A percentile compares a stretch with the other conserved stretches of the same genome.
Evolutionary conservation across 2,888 invertebrate species (phyloP).

Genomic region (Lysandra bellargus): DNA sequence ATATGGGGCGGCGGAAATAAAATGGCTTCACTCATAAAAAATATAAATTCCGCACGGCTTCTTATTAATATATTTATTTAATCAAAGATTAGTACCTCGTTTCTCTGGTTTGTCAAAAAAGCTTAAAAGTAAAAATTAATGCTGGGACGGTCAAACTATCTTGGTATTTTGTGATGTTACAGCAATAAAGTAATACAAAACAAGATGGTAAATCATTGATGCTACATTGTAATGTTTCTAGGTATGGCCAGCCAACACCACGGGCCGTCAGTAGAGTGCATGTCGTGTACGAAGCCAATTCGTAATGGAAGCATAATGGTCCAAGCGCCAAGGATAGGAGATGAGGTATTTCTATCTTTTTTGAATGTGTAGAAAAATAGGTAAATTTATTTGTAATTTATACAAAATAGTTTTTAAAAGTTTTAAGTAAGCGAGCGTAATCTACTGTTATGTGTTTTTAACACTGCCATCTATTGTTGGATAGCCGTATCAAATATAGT

Average conservation of each 20-base stretch:
- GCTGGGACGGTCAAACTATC: too few species aligned
- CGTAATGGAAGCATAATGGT: conserved; percentile 91
- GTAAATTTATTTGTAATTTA: neutral
- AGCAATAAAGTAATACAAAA: neutral
- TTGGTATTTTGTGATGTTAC: neutral
- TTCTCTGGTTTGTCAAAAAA: too few species aligned
- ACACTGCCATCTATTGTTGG: conserved; percentile 43
- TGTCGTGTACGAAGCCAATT: conserved; percentile 89
- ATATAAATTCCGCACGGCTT: too few species aligned
- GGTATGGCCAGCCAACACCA: conserved; percentile 83
- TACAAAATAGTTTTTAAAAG: neutral
- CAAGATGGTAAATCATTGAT: neutral
- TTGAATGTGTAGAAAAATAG: neutral
- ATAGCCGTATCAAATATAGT: too few species aligned
- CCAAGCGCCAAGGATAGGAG: conserved; percentile 90
- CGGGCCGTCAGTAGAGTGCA: conserved; percentile 84
- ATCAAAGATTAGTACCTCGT: too few species aligned
- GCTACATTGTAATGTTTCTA: conserved; percentile 51
- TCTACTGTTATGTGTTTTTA: conserved; percentile 38
- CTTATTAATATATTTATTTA: too few species aligned
- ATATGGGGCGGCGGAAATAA: too few species aligned
- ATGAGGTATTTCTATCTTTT: conserved; percentile 65
- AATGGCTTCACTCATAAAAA: too few species aligned
- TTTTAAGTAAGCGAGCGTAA: conserved; percentile 38
- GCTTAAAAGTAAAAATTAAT: too few species aligned